Evolutionary conservation across 2,888 invertebrate genomes (phyloP).

Genomic region (Drosophila tripunctata): DNA sequence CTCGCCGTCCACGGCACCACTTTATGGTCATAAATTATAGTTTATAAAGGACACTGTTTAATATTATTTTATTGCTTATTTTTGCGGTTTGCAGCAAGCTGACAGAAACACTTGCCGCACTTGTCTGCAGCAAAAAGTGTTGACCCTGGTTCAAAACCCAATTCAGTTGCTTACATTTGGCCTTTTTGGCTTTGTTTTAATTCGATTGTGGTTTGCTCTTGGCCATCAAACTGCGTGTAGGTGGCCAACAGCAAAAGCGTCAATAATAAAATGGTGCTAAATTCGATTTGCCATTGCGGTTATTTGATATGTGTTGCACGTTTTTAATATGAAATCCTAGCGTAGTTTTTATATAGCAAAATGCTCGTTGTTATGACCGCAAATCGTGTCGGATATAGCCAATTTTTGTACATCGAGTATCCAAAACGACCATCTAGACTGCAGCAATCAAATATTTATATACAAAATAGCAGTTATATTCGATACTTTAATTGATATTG

Average conservation of each 20-base stretch:
- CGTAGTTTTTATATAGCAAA: slow-evolving; percentile 26
- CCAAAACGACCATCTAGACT: slow-evolving; percentile 9
- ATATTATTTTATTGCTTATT: not conserved
- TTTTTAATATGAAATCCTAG: slow-evolving; percentile 57
- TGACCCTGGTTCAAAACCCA: not conserved
- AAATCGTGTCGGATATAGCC: slow-evolving; percentile 23
- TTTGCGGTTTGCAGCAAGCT: slow-evolving; percentile 42
- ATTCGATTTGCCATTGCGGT: slow-evolving; percentile 17
- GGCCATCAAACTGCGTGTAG: slow-evolving; percentile 29
- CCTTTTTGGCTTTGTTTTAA: slow-evolving; percentile 38
- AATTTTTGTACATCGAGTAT: no score
- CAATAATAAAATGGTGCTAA: slow-evolving; percentile 32
- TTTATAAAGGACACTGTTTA: slow-evolving; percentile 25
- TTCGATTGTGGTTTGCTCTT: slow-evolving; percentile 49
- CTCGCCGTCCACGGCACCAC: slow-evolving; percentile 3
- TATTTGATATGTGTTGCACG: slow-evolving; percentile 58
- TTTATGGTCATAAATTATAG: slow-evolving; percentile 31
- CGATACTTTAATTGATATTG: slow-evolving; percentile 9
- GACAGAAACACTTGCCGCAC: slow-evolving; percentile 50
- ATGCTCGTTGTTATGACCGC: slow-evolving; percentile 32
- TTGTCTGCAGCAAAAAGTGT: slow-evolving; percentile 39
- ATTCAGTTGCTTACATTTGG: slow-evolving; percentile 28
- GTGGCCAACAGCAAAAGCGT: slow-evolving; percentile 25
- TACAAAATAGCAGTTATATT: not conserved
- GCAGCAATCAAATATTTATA: slow-evolving; percentile 14